Conservation (phyloP, 2,888 invertebrate genomes). For the Gibbula magus region DNA sequence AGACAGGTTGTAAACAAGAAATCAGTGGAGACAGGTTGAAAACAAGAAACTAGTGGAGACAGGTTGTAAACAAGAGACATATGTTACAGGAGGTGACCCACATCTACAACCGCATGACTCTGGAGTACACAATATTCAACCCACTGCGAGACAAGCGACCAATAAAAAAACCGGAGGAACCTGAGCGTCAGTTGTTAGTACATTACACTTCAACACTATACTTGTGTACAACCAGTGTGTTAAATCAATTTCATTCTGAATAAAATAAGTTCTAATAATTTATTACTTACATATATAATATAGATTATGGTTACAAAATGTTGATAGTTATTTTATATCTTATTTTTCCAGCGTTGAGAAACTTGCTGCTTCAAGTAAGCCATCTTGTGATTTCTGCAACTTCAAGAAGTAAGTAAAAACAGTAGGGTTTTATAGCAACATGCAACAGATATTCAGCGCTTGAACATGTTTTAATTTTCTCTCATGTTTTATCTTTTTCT, state of each 20-base stretch:
- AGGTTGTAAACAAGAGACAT: no score
- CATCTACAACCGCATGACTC: constrained; percentile 62
- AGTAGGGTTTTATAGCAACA: neutral
- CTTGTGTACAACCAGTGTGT: neutral
- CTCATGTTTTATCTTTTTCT: no score
- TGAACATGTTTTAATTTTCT: no score
- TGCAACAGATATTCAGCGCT: no score
- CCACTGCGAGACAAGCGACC: constrained; percentile 69
- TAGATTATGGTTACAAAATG: neutral
- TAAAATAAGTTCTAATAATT: neutral
- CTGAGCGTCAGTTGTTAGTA: constrained; percentile 66
- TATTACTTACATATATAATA: neutral
- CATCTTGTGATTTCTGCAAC: constrained; percentile 74
- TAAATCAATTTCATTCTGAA: neutral
- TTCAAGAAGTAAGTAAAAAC: constrained; percentile 53
- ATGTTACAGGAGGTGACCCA: constrained; percentile 61
- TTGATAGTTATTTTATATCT: neutral
- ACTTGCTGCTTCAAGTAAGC: constrained; percentile 55
- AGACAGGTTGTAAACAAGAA: no score
- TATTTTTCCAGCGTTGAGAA: constrained; percentile 63
- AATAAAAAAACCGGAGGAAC: constrained; percentile 53
- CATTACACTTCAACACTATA: neutral
- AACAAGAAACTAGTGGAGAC: no score
- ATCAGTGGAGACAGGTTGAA: no score
- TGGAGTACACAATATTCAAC: constrained; percentile 69